Percentiles rank a stretch among this genome's conserved stretches.
Evolutionary conservation across 2,113 vertebrate species (phyloP).

Genomic region (Brachirus orientalis): DNA sequence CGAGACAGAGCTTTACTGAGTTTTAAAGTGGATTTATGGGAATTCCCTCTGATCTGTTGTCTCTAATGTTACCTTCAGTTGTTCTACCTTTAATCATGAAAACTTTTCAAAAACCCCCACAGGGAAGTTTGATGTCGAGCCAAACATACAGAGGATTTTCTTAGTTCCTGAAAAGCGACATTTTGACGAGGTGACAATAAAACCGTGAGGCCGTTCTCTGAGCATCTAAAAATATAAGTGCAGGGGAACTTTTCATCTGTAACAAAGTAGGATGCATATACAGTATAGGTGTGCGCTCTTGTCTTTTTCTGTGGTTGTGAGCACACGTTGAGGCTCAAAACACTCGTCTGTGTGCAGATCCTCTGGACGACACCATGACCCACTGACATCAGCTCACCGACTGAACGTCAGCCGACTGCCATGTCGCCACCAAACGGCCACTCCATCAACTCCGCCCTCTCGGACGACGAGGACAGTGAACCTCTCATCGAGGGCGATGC

Average conservation of each 20-base stretch:
- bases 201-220: no score
- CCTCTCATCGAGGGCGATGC: slow-evolving; percentile 59
- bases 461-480: slow-evolving; percentile 57
- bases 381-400: slow-evolving; percentile 20
- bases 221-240: neutral
- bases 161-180: neutral
- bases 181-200: neutral
- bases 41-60: no score
- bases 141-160: neutral
- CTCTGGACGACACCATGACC: slow-evolving; percentile 18
- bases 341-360: slow-evolving; percentile 7
- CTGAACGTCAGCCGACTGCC: slow-evolving; percentile 1
- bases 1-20: no score
- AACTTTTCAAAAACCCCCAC: no score
- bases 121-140: no score
- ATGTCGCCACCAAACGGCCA: slow-evolving; percentile 64
- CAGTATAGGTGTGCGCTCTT: neutral
- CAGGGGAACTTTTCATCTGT: no score
- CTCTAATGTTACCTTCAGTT: no score
- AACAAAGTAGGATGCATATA: no score
- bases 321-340: no score
- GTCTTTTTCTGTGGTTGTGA: no score
- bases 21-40: no score
- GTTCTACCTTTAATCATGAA: no score
- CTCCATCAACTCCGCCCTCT: slow-evolving; percentile 62